Evolutionary conservation across 2,888 invertebrate genomes (phyloP).

Genomic region (Epirrhoe tristata): DNA sequence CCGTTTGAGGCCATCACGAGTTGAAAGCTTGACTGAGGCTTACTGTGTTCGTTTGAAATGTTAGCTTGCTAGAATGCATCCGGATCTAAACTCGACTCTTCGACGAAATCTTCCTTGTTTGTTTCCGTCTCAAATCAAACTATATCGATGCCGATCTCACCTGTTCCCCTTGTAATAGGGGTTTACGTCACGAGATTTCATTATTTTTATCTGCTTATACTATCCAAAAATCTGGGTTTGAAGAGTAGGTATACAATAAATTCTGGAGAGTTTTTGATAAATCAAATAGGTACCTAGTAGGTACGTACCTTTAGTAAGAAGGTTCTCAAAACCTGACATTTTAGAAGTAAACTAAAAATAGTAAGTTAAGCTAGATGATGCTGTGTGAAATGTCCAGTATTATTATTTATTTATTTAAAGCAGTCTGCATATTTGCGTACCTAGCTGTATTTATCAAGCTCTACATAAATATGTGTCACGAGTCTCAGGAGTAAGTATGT

Average conservation of each 20-base stretch:
- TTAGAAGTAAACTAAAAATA: neutral
- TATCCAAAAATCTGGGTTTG: neutral
- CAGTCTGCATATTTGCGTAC: neutral
- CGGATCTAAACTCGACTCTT: conserved; percentile 11
- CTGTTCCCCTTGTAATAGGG: neutral
- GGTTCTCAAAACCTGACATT: neutral
- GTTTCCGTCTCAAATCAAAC: conserved; percentile 1
- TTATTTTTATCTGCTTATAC: neutral
- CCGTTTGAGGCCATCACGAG: conserved; percentile 31
- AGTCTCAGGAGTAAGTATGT: neutral
- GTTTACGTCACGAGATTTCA: neutral
- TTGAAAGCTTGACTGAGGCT: conserved; percentile 24
- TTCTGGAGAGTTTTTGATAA: neutral
- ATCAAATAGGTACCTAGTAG: neutral
- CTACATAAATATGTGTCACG: neutral
- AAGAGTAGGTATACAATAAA: neutral
- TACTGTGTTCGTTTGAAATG: conserved; percentile 29
- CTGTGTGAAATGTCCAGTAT: no score
- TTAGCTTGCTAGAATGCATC: conserved; percentile 19
- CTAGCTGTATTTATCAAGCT: conserved; percentile 1
- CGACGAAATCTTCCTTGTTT: conserved; percentile 9
- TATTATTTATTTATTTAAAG: no score
- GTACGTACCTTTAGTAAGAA: neutral
- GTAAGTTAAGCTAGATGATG: no score
- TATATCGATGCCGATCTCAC: neutral